Evolutionary conservation across 2,888 invertebrate genomes (phyloP).

Genomic region (Dynastes tityus): DNA sequence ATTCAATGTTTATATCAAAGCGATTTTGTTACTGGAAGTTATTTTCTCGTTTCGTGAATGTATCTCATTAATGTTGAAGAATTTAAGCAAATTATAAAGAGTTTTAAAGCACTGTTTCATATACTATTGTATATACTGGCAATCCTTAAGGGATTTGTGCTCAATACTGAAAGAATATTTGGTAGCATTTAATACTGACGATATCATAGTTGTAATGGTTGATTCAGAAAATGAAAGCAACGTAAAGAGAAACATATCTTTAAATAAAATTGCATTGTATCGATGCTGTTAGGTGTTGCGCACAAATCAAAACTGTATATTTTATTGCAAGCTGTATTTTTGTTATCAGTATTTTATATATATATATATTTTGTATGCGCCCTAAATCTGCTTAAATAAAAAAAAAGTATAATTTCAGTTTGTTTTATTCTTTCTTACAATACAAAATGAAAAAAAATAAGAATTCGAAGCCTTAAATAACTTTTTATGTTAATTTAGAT

Average conservation of each 20-base stretch:
- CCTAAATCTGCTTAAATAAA: conserved; percentile 44
- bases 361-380: conserved; percentile 44
- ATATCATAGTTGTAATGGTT: conserved; percentile 16
- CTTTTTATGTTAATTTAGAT: neutral
- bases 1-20: neutral
- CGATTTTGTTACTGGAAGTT: neutral
- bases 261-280: conserved; percentile 5
- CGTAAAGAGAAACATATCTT: conserved; percentile 11
- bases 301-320: conserved; percentile 30
- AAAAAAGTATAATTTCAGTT: neutral
- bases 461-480: too few species aligned
- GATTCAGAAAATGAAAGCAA: neutral
- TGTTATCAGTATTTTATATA: conserved; percentile 45
- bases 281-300: conserved; percentile 15
- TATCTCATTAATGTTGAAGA: neutral
- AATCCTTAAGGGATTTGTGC: conserved; percentile 21
- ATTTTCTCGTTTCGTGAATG: neutral
- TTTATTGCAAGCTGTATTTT: conserved; percentile 39
- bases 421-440: neutral
- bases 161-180: conserved; percentile 17
- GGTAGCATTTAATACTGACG: conserved; percentile 16
- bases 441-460: too few species aligned
- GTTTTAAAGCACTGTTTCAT: neutral
- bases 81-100: neutral
- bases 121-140: neutral